Evolutionary conservation across 2,113 vertebrate species (phyloP).

Genomic region (Ictalurus furcatus): DNA sequence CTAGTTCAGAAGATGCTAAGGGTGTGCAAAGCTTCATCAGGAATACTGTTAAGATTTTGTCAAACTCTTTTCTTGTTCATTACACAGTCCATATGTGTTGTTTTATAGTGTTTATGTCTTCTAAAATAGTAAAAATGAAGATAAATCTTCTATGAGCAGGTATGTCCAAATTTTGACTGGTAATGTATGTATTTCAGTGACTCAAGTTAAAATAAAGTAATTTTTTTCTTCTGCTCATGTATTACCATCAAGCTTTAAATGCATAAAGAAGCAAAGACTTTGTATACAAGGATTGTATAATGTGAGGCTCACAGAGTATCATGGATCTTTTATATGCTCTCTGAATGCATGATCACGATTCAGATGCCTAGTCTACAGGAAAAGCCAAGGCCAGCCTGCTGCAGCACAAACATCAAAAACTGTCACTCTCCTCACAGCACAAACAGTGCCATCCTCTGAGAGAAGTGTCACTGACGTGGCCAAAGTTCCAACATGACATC

Average conservation of each 20-base stretch:
- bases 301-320: conserved; percentile 22
- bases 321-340: conserved; percentile 18
- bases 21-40: not conserved
- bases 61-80: not conserved
- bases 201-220: not conserved
- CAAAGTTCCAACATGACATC: not conserved
- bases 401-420: conserved; percentile 23
- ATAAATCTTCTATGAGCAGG: not conserved
- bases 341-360: conserved; percentile 23
- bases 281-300: conserved; percentile 2
- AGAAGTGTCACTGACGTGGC: conserved; percentile 2
- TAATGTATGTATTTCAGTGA: not conserved
- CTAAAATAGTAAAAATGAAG: not conserved
- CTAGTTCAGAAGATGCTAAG: not conserved
- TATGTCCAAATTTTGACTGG: not conserved
- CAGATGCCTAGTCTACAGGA: not conserved
- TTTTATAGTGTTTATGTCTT: not conserved
- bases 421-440: conserved; percentile 10
- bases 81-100: not conserved
- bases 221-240: not conserved
- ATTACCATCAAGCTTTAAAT: not conserved
- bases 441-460: conserved; percentile 20
- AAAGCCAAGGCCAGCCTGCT: conserved; percentile 25
- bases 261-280: conserved; percentile 1
- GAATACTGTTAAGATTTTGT: not conserved